phyloP scores from a whole-genome alignment of 2,113 vertebrate species.

The Trogon surrucura region DNA sequence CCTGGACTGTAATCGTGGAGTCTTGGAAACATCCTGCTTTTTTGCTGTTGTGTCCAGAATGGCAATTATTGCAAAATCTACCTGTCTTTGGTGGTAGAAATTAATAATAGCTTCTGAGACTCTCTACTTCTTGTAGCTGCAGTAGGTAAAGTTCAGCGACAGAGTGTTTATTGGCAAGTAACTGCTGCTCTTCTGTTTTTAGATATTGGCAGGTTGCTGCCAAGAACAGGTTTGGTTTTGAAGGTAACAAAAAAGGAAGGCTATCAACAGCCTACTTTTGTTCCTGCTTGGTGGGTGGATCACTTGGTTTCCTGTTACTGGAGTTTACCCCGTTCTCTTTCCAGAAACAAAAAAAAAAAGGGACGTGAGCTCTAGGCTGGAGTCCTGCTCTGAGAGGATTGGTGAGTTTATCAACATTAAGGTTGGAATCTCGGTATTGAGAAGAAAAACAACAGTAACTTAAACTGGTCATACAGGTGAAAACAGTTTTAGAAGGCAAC shows the following conservation, averaged over 20 bases:
- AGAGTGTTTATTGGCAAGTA: neutral
- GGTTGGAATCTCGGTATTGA: neutral
- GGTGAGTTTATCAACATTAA: neutral
- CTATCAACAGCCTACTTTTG: rapidly evolving
- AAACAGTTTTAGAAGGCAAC: neutral
- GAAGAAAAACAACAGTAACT: neutral
- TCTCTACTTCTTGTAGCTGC: neutral
- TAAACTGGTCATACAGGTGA: neutral
- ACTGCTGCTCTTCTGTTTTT: neutral
- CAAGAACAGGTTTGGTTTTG: neutral
- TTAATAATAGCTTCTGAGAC: neutral
- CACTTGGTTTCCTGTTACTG: neutral
- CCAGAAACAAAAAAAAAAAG: neutral
- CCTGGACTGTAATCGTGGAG: neutral
- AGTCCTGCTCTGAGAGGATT: neutral
- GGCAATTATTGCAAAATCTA: neutral
- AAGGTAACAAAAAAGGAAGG: neutral
- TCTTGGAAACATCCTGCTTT: neutral
- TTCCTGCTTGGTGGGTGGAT: neutral
- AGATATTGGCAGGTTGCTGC: neutral
- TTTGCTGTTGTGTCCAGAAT: neutral
- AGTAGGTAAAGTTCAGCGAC: neutral
- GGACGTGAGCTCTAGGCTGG: neutral
- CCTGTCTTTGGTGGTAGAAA: neutral
- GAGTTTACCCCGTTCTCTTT: neutral